These are phyloP conservation scores for Dasyprocta punctata DNA, from an alignment of 2,113 vertebrate species.

Conservation along the genomic window DNA sequence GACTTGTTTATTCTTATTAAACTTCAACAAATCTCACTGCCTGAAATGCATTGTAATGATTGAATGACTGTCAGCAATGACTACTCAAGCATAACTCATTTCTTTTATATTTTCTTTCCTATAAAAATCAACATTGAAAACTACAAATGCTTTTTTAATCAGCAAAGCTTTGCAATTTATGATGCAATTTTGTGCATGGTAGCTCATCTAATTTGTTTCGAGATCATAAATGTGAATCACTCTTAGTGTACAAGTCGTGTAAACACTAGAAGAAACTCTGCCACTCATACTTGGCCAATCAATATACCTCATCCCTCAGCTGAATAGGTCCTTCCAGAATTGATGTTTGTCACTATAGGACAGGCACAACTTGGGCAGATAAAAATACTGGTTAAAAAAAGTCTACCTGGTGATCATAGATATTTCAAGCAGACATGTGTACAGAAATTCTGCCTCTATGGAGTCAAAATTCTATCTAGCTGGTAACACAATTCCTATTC, in stretches of 20 bases:
- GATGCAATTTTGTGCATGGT: not conserved
- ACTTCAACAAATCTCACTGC: not conserved
- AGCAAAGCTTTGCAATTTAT: not conserved
- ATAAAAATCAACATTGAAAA: not conserved
- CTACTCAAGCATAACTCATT: not conserved
- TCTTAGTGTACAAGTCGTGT: not conserved
- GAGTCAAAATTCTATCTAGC: not conserved
- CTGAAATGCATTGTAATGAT: not conserved
- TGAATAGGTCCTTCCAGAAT: not conserved
- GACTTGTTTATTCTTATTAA: not conserved
- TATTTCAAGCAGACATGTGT: not conserved
- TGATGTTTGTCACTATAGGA: not conserved
- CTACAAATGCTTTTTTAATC: not conserved
- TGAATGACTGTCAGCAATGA: not conserved
- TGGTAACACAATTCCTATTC: not conserved
- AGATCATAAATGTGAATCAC: not conserved
- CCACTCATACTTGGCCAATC: not conserved
- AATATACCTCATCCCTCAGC: not conserved
- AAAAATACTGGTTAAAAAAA: constrained; percentile 25
- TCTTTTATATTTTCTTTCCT: not conserved
- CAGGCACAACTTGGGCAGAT: not conserved
- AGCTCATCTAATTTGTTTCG: not conserved
- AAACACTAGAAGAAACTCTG: not conserved
- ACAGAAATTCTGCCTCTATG: not conserved
- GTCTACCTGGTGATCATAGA: not conserved